phyloP scores from a whole-genome alignment of 2,113 vertebrate genomes.

The Tringa solitaria region DNA sequence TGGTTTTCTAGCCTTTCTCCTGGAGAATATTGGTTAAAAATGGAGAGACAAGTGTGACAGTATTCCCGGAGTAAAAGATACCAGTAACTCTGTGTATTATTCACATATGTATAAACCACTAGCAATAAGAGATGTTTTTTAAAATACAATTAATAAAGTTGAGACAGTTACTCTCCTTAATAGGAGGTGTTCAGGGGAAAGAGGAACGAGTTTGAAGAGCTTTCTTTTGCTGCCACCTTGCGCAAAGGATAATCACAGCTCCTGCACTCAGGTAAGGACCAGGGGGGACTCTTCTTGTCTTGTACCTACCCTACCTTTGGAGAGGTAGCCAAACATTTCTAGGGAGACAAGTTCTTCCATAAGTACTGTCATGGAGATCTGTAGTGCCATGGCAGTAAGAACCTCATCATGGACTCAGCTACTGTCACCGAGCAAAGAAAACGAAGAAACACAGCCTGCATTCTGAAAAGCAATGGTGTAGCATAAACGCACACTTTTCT shows the following conservation, averaged over 20 bases:
- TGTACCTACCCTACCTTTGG: not conserved
- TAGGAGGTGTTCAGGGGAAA: not conserved
- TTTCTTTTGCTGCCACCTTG: conserved; percentile 51
- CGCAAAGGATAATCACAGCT: conserved; percentile 21
- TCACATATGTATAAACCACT: not conserved
- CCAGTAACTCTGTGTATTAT: not conserved
- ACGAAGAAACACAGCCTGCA: not conserved
- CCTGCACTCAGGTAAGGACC: not conserved
- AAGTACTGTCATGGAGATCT: not conserved
- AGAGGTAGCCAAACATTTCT: not conserved
- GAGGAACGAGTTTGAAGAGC: not conserved
- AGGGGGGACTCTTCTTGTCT: not conserved
- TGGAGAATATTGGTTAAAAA: not conserved
- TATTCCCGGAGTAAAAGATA: not conserved
- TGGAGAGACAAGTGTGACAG: not conserved
- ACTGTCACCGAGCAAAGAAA: not conserved
- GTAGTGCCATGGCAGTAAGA: not conserved
- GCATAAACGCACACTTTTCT: not conserved
- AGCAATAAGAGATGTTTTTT: not conserved
- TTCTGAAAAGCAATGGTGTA: not conserved
- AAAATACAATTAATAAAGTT: not conserved
- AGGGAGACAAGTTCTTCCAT: not conserved
- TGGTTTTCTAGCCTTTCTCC: not conserved
- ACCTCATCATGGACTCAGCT: not conserved
- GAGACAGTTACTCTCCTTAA: not conserved